Evolutionary conservation across 2,113 vertebrate species (phyloP).

Genomic region (Morone chrysops): DNA sequence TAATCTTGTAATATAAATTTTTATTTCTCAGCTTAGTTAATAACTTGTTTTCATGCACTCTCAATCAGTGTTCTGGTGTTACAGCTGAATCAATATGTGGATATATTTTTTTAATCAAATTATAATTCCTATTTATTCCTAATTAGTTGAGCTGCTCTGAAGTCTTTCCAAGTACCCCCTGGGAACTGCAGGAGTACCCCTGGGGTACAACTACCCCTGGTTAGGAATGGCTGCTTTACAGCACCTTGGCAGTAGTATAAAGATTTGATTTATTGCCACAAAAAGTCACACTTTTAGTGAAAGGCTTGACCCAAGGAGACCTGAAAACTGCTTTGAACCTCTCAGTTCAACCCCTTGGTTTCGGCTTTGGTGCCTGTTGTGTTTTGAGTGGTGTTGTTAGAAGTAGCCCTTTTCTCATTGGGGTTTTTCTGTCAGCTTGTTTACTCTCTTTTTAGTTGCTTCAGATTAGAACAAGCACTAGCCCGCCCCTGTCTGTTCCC

Average conservation of each 20-base stretch:
- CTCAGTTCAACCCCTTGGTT: conserved; percentile 23
- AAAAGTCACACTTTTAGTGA: conserved; percentile 26
- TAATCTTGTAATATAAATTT: background rate
- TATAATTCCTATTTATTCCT: background rate
- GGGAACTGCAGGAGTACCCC: background rate
- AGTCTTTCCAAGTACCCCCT: background rate
- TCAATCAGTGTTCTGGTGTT: background rate
- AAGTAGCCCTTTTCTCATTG: conserved; percentile 45
- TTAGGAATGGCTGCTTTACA: background rate
- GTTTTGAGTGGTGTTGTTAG: conserved; percentile 44
- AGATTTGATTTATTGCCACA: conserved; percentile 47
- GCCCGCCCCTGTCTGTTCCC: conserved; percentile 49
- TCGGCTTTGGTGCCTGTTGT: conserved; percentile 32
- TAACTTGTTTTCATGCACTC: background rate
- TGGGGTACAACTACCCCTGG: background rate
- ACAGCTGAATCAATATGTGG: background rate
- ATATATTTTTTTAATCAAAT: background rate
- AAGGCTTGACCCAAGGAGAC: conserved; percentile 27
- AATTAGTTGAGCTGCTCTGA: too few relatives aligned
- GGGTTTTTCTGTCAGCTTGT: conserved; percentile 55
- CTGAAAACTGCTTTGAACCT: conserved; percentile 30
- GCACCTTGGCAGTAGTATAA: background rate
- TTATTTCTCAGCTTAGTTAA: background rate
- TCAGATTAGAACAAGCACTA: conserved; percentile 56
- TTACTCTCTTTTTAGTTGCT: conserved; percentile 56